A percentile compares a stretch with the other conserved stretches of the same genome.
These are phyloP conservation scores for Poeciliopsis turneri DNA, from an alignment of 2,797 vertebrate species.

Conservation along the genomic window DNA sequence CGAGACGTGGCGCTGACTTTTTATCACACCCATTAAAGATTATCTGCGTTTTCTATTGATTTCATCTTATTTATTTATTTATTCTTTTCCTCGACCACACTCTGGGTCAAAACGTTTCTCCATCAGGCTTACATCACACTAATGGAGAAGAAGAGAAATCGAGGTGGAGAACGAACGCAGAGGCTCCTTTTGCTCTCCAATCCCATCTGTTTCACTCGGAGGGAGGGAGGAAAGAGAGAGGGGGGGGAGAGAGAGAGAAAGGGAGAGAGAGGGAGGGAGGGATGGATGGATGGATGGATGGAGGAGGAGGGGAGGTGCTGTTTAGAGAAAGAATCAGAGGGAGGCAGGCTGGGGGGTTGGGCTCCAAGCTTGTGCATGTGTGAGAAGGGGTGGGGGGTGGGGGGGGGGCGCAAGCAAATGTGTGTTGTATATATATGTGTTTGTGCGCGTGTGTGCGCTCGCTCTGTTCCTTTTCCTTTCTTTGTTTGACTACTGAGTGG, in stretches of 20 bases:
- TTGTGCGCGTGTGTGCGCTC: constrained; percentile 52
- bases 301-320: constrained; percentile 74
- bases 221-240: constrained; percentile 52
- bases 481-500: constrained; percentile 87
- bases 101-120: constrained; percentile 48
- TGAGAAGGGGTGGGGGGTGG: constrained; percentile 36
- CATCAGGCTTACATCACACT: constrained; percentile 56
- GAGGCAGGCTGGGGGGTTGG: constrained; percentile 84
- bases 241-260: constrained; percentile 61
- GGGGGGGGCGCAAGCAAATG: constrained; percentile 48
- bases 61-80: constrained; percentile 1
- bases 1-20: constrained; percentile 17
- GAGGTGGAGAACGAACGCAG: constrained; percentile 64
- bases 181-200: constrained; percentile 75
- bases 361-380: constrained; percentile 73
- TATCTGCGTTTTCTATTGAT: constrained; percentile 45
- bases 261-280: constrained; percentile 18
- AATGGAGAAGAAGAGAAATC: constrained; percentile 58
- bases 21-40: constrained; percentile 21
- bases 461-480: constrained; percentile 83
- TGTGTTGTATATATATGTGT: constrained; percentile 60
- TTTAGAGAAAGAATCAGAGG: constrained; percentile 72
- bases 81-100: constrained; percentile 23
- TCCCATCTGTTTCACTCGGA: constrained; percentile 82
- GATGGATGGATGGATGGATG: constrained; percentile 62